Conservation (phyloP, 1,140 invertebrate genomes). For the Drosophila lacertosa region DNA sequence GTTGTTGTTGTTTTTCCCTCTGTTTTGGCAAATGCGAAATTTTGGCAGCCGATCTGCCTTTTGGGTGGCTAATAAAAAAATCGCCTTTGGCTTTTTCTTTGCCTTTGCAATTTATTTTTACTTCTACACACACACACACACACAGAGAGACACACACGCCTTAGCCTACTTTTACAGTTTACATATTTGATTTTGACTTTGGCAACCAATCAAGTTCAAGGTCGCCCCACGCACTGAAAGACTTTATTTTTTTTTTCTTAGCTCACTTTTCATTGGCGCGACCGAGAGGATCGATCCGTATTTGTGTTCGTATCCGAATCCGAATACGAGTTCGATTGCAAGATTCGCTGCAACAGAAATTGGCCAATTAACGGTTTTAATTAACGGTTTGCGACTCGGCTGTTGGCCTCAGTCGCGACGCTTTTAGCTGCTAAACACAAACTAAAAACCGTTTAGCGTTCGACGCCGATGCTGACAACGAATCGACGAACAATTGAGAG, state of each 20-base stretch:
- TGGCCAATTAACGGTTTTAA: neutral
- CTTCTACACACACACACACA: slow-evolving; percentile 4
- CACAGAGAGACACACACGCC: slow-evolving; percentile 8
- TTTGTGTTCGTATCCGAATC: neutral
- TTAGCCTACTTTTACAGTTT: slow-evolving; percentile 1
- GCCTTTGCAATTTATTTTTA: slow-evolving; percentile 43
- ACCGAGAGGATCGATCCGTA: neutral
- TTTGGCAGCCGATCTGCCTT: slow-evolving; percentile 49
- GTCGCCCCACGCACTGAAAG: slow-evolving; percentile 20
- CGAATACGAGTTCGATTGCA: neutral
- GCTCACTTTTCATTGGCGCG: slow-evolving; percentile 6
- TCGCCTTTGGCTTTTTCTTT: slow-evolving; percentile 17
- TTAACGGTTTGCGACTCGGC: neutral
- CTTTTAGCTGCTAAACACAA: slow-evolving; percentile 39
- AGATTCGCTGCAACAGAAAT: too few relatives aligned
- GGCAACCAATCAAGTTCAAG: slow-evolving; percentile 39
- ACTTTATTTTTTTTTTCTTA: neutral
- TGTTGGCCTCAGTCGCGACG: slow-evolving; percentile 7
- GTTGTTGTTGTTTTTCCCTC: too few relatives aligned
- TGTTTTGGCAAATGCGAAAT: slow-evolving; percentile 53
- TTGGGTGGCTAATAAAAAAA: slow-evolving; percentile 27
- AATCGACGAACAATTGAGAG: slow-evolving; percentile 27
- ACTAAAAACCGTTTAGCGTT: slow-evolving; percentile 24
- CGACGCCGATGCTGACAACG: slow-evolving; percentile 4
- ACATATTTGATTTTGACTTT: slow-evolving; percentile 32